phyloP scores from a whole-genome alignment of 2,113 vertebrate species.

The Oenanthe melanoleuca region DNA sequence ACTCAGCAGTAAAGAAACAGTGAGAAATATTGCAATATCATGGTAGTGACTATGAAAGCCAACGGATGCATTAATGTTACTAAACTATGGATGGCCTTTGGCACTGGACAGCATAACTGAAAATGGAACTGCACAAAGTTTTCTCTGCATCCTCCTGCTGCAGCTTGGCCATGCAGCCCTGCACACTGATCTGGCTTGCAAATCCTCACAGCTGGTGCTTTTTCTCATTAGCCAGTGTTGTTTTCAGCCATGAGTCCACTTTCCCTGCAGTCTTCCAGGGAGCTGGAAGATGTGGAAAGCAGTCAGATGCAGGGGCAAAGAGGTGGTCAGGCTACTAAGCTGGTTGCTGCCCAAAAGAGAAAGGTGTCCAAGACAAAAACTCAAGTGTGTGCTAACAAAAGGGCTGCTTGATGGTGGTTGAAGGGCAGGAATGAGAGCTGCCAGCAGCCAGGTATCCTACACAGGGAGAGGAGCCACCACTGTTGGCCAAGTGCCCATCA shows the following conservation, averaged over 20 bases:
- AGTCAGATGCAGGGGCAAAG: background rate
- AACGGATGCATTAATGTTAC: background rate
- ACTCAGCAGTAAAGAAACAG: background rate
- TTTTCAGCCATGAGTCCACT: background rate
- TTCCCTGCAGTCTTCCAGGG: background rate
- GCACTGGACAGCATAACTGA: background rate
- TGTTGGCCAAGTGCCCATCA: fast-evolving
- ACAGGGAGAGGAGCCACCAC: fast-evolving
- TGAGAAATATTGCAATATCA: background rate
- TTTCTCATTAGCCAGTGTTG: background rate
- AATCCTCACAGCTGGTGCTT: background rate
- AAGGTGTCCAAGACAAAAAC: background rate
- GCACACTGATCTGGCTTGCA: background rate
- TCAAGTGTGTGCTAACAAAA: fast-evolving
- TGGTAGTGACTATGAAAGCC: background rate
- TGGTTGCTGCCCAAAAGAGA: background rate
- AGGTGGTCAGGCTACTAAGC: background rate
- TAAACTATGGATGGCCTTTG: background rate
- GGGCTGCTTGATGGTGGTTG: background rate
- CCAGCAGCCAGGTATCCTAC: background rate
- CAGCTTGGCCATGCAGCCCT: background rate
- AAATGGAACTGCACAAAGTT: background rate
- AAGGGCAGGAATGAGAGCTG: background rate
- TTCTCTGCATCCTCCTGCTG: background rate
- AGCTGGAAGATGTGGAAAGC: background rate